Evolutionary conservation across 2,113 vertebrate species (phyloP).

Genomic region (Oryzias melastigma): DNA sequence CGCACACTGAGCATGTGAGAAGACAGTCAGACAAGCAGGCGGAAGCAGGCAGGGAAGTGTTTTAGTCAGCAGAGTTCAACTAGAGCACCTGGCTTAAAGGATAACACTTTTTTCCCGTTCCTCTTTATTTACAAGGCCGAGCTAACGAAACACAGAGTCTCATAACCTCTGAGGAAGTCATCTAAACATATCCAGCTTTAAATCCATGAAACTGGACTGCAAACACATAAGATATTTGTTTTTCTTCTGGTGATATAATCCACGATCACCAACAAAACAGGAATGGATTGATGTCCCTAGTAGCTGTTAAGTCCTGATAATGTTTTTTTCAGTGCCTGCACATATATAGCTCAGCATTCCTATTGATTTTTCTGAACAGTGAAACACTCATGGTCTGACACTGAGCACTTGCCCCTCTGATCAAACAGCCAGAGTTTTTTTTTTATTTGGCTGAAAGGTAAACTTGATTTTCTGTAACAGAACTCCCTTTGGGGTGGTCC

Average conservation of each 20-base stretch:
- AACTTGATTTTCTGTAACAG: too few relatives aligned
- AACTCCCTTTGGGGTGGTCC: too few relatives aligned
- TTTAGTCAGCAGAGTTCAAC: constrained; percentile 67
- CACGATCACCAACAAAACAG: constrained; percentile 24
- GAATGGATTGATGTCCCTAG: constrained; percentile 56
- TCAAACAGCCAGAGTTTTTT: too few relatives aligned
- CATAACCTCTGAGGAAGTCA: constrained; percentile 38
- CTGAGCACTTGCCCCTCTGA: too few relatives aligned
- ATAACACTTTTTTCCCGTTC: constrained; percentile 57
- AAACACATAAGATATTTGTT: constrained; percentile 31
- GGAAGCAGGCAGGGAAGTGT: constrained; percentile 47
- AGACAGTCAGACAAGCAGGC: constrained; percentile 52
- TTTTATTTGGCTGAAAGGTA: too few relatives aligned
- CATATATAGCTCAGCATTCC: constrained; percentile 36
- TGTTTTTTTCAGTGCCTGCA: constrained; percentile 26
- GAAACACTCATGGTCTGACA: background rate
- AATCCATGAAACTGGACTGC: constrained; percentile 30
- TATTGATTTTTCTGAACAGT: constrained; percentile 41
- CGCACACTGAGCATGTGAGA: constrained; percentile 23
- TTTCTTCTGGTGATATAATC: constrained; percentile 43
- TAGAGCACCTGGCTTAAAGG: constrained; percentile 67
- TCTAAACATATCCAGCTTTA: constrained; percentile 26
- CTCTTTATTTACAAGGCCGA: constrained; percentile 28
- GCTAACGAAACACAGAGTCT: constrained; percentile 43
- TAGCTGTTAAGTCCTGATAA: constrained; percentile 38